Percentiles rank a stretch among this genome's conserved stretches.
These are phyloP conservation scores for Carassius auratus DNA, from an alignment of 2,113 vertebrate genomes.

Conservation along the genomic window DNA sequence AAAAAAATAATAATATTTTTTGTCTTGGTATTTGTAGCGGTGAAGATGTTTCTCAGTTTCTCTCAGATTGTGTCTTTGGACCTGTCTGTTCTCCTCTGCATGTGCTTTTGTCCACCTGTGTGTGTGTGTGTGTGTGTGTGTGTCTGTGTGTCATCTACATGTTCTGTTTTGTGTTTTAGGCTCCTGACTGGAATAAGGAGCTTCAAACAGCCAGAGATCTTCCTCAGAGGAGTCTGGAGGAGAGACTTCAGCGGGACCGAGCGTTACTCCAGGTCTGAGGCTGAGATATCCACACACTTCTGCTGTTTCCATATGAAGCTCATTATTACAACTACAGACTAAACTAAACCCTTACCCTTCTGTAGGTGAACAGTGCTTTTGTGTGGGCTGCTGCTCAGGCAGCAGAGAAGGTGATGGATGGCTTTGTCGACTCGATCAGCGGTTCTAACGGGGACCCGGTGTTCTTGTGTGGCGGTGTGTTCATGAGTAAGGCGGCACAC, in stretches of 20 bases:
- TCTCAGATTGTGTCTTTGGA: background rate
- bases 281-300: background rate
- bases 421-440: conserved; percentile 78
- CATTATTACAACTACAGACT: background rate
- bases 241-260: conserved; percentile 76
- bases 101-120: too few relatives aligned
- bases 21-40: too few relatives aligned
- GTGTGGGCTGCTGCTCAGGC: conserved; percentile 74
- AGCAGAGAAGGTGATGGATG: conserved; percentile 77
- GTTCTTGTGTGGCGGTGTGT: conserved; percentile 80
- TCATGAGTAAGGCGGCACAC: conserved; percentile 77
- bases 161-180: conserved; percentile 60
- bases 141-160: conserved; percentile 12
- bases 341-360: background rate
- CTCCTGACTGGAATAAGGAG: conserved; percentile 85
- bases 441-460: conserved; percentile 75
- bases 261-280: conserved; percentile 76
- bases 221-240: conserved; percentile 71
- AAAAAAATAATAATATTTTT: too few relatives aligned
- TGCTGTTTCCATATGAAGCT: background rate
- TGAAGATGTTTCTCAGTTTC: too few relatives aligned
- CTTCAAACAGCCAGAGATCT: conserved; percentile 79
- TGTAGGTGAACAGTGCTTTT: conserved; percentile 81
- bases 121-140: background rate
- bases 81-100: background rate